phyloP scores from a whole-genome alignment of 2,888 invertebrate species.

The Euproctis similis region DNA sequence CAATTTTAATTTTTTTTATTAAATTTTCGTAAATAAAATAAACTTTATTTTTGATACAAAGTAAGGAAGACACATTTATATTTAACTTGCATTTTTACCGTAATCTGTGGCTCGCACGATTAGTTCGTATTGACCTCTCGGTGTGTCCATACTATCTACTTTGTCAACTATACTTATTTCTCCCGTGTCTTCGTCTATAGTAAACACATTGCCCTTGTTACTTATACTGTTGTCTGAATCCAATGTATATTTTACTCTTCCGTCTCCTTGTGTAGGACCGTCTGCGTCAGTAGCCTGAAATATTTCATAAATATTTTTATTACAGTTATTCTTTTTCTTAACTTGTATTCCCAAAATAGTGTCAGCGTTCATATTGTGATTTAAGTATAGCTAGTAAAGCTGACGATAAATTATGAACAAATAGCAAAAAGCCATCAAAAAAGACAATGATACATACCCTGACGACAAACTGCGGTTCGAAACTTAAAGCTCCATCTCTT shows the following conservation, averaged over 20 bases:
- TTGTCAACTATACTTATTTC: constrained; percentile 79
- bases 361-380: background rate
- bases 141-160: constrained; percentile 83
- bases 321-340: background rate
- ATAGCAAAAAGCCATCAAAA: no score
- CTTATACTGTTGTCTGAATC: constrained; percentile 81
- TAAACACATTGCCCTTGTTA: constrained; percentile 77
- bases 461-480: constrained; percentile 87
- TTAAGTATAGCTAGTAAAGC: background rate
- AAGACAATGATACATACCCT: constrained; percentile 56
- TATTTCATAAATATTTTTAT: constrained; percentile 3
- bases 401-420: background rate
- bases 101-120: constrained; percentile 81
- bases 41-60: no score
- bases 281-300: constrained; percentile 83
- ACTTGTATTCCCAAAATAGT: background rate
- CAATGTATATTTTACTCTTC: constrained; percentile 79
- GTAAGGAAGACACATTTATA: no score
- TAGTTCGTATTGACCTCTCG: constrained; percentile 83
- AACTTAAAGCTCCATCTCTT: constrained; percentile 83
- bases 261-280: constrained; percentile 82
- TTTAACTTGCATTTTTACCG: constrained; percentile 73
- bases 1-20: no score
- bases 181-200: constrained; percentile 81
- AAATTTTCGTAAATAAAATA: no score